Evolutionary conservation across 2,888 invertebrate genomes (phyloP).

Genomic region (Yponomeuta plumbellus): DNA sequence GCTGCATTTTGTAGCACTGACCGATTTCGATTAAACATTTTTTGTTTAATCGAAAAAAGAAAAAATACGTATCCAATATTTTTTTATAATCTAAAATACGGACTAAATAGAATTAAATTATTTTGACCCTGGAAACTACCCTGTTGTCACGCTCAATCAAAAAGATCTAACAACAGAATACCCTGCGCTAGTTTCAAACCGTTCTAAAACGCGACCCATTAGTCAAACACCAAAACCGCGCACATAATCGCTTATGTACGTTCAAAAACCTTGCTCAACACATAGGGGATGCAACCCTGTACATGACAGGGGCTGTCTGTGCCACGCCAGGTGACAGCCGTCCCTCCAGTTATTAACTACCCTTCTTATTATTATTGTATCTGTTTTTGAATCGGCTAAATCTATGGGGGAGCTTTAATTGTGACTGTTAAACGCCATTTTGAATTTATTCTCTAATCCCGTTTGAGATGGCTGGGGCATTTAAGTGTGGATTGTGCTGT

Average conservation of each 20-base stretch:
- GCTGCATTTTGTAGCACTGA: no score
- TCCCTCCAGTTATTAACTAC: slow-evolving; percentile 46
- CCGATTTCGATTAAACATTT: no score
- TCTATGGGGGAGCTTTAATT: slow-evolving; percentile 69
- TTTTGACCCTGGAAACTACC: no score
- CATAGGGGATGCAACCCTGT: slow-evolving; percentile 61
- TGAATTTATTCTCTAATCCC: slow-evolving; percentile 53
- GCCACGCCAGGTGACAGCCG: slow-evolving; percentile 54
- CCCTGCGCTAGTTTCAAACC: slow-evolving; percentile 33
- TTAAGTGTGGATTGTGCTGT: slow-evolving; percentile 13
- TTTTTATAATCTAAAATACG: no score
- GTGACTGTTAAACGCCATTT: slow-evolving; percentile 68
- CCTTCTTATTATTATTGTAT: slow-evolving; percentile 73
- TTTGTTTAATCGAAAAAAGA: no score
- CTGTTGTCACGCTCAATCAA: no score
- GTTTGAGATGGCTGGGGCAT: slow-evolving; percentile 34
- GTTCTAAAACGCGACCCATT: slow-evolving; percentile 29
- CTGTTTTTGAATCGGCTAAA: slow-evolving; percentile 71
- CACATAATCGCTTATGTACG: slow-evolving; percentile 7
- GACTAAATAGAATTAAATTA: no score
- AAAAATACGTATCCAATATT: no score
- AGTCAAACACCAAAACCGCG: slow-evolving; percentile 22
- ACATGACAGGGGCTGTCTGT: slow-evolving; percentile 30
- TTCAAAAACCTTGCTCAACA: slow-evolving; percentile 29
- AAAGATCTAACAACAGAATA: slow-evolving; percentile 28